A percentile compares a stretch with the other conserved stretches of the same genome.
Evolutionary conservation across 2,888 invertebrate species (phyloP).

Genomic region (Petrolisthes manimaculis): DNA sequence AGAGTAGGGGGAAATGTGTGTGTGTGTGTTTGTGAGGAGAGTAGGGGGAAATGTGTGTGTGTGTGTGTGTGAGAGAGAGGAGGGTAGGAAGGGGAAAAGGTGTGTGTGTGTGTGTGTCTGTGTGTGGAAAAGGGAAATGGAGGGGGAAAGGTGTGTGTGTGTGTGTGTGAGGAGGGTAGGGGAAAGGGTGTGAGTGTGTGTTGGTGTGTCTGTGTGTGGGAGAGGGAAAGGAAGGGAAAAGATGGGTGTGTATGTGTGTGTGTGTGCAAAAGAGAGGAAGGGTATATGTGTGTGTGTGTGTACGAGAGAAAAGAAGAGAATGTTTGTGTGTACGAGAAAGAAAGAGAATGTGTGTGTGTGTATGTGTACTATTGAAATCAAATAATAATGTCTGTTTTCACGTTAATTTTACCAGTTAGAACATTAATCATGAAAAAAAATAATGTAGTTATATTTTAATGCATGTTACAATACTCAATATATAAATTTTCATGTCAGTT

Average conservation of each 20-base stretch:
- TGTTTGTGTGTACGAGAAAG: slow-evolving; percentile 6
- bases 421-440: too few species aligned
- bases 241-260: background rate
- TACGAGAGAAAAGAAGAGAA: background rate
- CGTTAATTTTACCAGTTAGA: too few species aligned
- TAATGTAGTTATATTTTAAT: too few species aligned
- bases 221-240: background rate
- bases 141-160: background rate
- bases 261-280: background rate
- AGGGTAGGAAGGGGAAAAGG: too few species aligned
- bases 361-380: background rate
- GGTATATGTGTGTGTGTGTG: background rate
- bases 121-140: background rate
- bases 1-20: too few species aligned
- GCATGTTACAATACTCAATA: too few species aligned
- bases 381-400: background rate
- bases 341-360: slow-evolving; percentile 18
- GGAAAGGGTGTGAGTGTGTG: background rate
- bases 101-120: too few species aligned
- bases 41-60: background rate
- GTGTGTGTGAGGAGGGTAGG: background rate
- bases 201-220: background rate
- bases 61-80: background rate
- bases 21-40: background rate
- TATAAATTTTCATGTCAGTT: too few species aligned